Percentiles rank a stretch among this genome's conserved stretches.
Conservation (phyloP, 2,113 vertebrate genomes). For the Phodopus roborovskii region DNA sequence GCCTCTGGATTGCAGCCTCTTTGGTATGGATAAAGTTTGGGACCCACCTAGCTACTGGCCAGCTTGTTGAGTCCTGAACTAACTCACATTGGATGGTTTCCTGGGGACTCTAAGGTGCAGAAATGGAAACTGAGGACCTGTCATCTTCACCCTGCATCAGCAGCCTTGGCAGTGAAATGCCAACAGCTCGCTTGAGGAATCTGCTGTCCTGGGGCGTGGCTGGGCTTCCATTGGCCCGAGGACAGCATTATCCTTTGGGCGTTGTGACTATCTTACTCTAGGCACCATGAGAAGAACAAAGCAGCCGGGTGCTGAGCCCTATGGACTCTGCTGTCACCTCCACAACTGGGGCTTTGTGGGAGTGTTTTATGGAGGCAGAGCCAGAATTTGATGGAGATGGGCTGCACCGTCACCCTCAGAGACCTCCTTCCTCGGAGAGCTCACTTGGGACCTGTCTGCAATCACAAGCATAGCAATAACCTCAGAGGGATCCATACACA, state of each 20-base stretch:
- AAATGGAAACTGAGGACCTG: background rate
- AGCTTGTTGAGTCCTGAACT: background rate
- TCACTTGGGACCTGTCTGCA: background rate
- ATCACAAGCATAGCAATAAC: too few relatives aligned
- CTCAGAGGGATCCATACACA: background rate
- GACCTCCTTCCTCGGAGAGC: background rate
- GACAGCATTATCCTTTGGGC: background rate
- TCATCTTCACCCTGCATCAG: background rate
- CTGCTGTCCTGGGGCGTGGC: background rate
- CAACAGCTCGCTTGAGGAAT: too few relatives aligned
- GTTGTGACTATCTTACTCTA: background rate
- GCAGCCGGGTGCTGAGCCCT: background rate
- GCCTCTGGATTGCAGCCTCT: background rate
- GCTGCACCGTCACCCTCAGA: background rate
- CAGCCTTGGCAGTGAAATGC: too few relatives aligned
- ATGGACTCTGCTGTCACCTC: background rate
- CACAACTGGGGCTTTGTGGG: background rate
- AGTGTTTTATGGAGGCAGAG: background rate
- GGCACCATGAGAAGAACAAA: background rate
- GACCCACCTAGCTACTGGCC: background rate
- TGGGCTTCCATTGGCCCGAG: background rate
- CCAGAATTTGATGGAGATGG: background rate
- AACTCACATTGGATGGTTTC: background rate
- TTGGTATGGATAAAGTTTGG: background rate
- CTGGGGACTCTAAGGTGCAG: background rate